These are phyloP conservation scores for Hypomecis punctinalis DNA, from an alignment of 2,888 invertebrate species.

Conservation along the genomic window DNA sequence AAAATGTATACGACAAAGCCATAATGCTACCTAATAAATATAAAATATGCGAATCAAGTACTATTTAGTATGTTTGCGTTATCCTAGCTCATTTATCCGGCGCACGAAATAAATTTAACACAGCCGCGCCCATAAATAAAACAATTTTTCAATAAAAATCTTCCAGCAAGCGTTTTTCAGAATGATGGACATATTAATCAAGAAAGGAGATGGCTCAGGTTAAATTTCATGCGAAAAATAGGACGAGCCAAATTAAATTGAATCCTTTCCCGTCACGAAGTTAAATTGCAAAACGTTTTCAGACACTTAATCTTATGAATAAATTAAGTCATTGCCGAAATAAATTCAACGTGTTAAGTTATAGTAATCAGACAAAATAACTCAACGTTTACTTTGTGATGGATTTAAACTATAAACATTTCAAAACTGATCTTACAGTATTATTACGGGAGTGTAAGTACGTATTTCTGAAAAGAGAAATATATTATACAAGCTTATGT, in stretches of 20 bases:
- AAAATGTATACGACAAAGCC: too few relatives aligned
- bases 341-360: background rate
- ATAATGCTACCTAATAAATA: too few relatives aligned
- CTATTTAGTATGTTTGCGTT: too few relatives aligned
- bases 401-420: too few relatives aligned
- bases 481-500: too few relatives aligned
- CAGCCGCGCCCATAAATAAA: background rate
- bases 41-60: too few relatives aligned
- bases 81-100: background rate
- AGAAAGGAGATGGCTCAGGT: constrained; percentile 10
- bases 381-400: too few relatives aligned
- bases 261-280: constrained; percentile 13
- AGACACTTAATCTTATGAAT: background rate
- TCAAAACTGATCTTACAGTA: too few relatives aligned
- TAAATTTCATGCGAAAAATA: constrained; percentile 12
- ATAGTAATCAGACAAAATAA: background rate
- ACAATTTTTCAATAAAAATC: constrained; percentile 5
- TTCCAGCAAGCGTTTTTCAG: constrained; percentile 1
- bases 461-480: too few relatives aligned
- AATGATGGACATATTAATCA: constrained; percentile 23
- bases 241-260: constrained; percentile 13
- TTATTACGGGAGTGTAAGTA: too few relatives aligned
- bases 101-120: background rate
- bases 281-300: constrained; percentile 14
- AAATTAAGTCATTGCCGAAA: background rate